Evolutionary conservation across 2,113 vertebrate genomes (phyloP).

Genomic region (Daubentonia madagascariensis): DNA sequence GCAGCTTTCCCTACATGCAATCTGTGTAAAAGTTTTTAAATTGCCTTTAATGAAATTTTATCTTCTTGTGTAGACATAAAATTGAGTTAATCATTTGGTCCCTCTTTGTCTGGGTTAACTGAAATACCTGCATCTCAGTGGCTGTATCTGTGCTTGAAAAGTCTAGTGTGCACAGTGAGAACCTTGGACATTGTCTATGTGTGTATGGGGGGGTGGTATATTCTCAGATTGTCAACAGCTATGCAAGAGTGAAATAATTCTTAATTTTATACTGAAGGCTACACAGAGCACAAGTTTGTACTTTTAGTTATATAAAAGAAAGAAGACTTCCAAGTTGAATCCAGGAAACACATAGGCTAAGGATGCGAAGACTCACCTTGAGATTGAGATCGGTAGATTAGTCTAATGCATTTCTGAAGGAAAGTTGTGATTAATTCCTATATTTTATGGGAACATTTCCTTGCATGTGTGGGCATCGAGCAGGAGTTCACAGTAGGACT

Average conservation of each 20-base stretch:
- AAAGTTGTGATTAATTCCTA: neutral
- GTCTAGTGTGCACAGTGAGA: neutral
- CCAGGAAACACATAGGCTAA: neutral
- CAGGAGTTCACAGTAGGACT: conserved; percentile 14
- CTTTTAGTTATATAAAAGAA: neutral
- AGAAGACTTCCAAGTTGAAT: neutral
- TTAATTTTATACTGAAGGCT: neutral
- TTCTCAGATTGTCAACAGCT: neutral
- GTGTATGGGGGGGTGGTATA: neutral
- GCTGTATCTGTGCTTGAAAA: neutral
- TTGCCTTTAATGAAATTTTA: neutral
- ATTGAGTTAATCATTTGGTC: neutral
- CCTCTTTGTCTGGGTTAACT: neutral
- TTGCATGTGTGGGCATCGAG: neutral
- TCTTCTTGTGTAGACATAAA: neutral
- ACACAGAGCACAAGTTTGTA: neutral
- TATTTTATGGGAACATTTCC: neutral
- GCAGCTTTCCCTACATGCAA: neutral
- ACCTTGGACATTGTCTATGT: neutral
- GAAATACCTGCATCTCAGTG: neutral
- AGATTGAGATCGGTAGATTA: neutral
- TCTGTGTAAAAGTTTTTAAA: neutral
- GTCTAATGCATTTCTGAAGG: neutral
- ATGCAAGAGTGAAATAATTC: neutral
- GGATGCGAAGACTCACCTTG: neutral